Conservation (phyloP, 2,797 vertebrate species). For the Falco berigora region DNA sequence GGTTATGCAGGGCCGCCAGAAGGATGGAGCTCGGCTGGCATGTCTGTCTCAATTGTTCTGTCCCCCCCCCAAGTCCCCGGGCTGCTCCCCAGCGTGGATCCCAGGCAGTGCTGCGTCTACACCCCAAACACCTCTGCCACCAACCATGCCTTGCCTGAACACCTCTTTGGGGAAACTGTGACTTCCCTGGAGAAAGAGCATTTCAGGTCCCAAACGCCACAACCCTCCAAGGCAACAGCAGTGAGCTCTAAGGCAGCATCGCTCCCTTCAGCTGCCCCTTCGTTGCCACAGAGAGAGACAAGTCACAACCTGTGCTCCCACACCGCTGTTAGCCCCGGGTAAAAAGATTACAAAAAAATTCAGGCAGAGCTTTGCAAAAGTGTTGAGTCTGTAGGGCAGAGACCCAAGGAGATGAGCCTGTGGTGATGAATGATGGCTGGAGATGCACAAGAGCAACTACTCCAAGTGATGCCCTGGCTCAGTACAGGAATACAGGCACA, state of each 20-base stretch:
- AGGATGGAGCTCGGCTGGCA: background rate
- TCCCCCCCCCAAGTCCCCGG: too few species aligned
- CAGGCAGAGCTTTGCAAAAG: background rate
- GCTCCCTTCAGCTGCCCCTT: background rate
- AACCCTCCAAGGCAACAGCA: background rate
- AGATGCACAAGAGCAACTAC: background rate
- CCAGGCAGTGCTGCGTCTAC: background rate
- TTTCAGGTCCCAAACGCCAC: background rate
- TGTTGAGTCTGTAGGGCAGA: background rate
- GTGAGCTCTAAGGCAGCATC: background rate
- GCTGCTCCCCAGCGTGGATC: background rate
- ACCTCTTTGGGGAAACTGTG: background rate
- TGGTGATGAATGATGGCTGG: background rate
- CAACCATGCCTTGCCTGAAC: background rate
- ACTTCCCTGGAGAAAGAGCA: background rate
- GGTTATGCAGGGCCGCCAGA: background rate
- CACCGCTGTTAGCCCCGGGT: accelerated
- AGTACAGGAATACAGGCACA: background rate
- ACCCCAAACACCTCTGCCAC: background rate
- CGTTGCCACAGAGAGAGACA: background rate
- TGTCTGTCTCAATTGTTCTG: background rate
- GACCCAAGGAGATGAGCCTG: background rate
- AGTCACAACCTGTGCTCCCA: background rate
- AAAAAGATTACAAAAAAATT: background rate
- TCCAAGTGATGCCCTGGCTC: background rate